Evolutionary conservation across 2,888 invertebrate species (phyloP), one percentile per base, ranked within the genome.

Genomic region (Rhimphoctona megacephalus): DNA sequence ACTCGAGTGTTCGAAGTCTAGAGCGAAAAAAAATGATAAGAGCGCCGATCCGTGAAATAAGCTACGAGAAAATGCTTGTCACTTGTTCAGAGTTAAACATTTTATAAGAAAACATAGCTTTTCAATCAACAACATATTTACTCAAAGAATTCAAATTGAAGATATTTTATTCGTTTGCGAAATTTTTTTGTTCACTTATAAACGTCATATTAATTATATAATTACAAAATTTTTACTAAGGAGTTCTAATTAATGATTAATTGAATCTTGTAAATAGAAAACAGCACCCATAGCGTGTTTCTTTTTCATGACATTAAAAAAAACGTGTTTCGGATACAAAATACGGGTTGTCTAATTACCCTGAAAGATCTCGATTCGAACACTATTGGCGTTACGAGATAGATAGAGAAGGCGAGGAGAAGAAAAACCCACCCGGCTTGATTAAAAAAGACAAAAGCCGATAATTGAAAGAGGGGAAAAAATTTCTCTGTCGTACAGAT

Each of bases 361-460:
- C 72, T 74, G 81, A 74, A 74, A 73, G 66, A 74, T 73, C 52
- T 52, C 52, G 72, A 22, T 54, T 46, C 49, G 66, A 54, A 67
- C 43, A 46, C 49, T 25, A 72, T 70, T 25, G 39, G 52, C 33
- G 67, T 33, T 57, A 52, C 54, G 54, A 36, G 36, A 52, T n/a
- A 54, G 66, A 66, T 25, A 17, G 30, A 61, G 1, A 49, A n/a
- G 6, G 19, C 6, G 7, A 49, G 19, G 49, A 49, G 19, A 5
- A 61, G 61, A 30, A 61, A 30, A 61, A 30, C 6, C 30, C 30
- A 17, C 33, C n/a, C n/a, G 49, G 33, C 61, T 66, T 52, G 83
- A 72, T 77, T 83, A 76, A 81, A 84, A 76, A 85, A 54, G 76
- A 85, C 77, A 77, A 76, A 77, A 72, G 70, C 77, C 81, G 85